Percentiles rank a stretch among this genome's conserved stretches.
Conservation (phyloP, 2,113 vertebrate species). For the Misgurnus anguillicaudatus region DNA sequence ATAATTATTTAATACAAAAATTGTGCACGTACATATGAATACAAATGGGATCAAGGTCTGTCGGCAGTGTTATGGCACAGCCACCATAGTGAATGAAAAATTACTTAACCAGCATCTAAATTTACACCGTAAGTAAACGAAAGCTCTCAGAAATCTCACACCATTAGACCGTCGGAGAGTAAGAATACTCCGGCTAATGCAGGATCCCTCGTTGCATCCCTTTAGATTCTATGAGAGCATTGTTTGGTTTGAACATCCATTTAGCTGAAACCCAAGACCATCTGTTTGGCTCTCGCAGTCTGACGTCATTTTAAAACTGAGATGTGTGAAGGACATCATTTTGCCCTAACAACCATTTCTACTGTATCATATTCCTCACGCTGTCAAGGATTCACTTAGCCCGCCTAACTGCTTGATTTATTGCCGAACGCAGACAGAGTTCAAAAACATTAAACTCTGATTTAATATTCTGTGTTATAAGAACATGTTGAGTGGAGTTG, state of each 20-base stretch:
- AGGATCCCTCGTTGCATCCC: neutral
- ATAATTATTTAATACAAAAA: no score
- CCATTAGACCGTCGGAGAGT: neutral
- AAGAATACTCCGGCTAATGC: neutral
- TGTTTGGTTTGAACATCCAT: slow-evolving; percentile 25
- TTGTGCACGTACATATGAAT: no score
- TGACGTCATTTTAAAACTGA: neutral
- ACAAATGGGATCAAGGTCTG: neutral
- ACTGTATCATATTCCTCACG: slow-evolving; percentile 12
- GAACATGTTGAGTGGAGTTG: slow-evolving; percentile 1
- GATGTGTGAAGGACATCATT: neutral
- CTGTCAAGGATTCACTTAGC: slow-evolving; percentile 11
- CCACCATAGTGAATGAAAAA: neutral
- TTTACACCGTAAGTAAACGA: slow-evolving; percentile 25
- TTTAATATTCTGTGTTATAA: no score
- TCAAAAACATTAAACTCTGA: neutral
- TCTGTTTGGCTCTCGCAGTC: neutral
- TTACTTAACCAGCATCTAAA: slow-evolving; percentile 18
- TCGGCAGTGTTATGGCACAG: neutral
- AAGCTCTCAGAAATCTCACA: slow-evolving; percentile 14
- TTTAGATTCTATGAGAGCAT: neutral
- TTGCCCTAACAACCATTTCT: neutral
- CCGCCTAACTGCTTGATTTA: neutral
- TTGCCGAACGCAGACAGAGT: neutral
- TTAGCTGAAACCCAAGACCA: slow-evolving; percentile 24